Base-by-base conservation (phyloP, 2,113 vertebrate genomes). In the Pachypanchax playfairii region DNA sequence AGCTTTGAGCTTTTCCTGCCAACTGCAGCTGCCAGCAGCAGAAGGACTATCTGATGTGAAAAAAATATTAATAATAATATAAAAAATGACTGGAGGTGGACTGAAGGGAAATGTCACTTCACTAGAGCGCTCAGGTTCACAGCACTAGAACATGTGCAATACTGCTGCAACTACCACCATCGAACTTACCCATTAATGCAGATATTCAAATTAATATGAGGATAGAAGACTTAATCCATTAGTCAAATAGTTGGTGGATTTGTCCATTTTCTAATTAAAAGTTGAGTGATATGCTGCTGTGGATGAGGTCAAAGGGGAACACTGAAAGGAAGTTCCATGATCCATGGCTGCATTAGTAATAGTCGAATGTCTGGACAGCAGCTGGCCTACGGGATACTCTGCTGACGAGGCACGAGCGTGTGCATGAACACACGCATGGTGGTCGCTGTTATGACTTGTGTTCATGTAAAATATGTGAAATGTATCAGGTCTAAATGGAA, bases 151-250 rank as follows among this genome's bases (percentile, higher is more conserved):
- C 53, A 55, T 42, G 55, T 70, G 71, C 48, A 62, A 73, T 66
- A 70, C 47, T 57, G 46, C 70, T 70, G 64, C 49, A 69, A 56
- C 47, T 79, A 71, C 58, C 31, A 4, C 65, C 80, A 67, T 89
- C 57, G 73, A 73, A 84, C 81, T 21, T 69, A 66, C 76, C 78
- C 83, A 81, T 85, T 75, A 72, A 75, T 84, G 75, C 39, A 11
- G 67, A 84, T 62, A n/a, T 63, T 78, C 41, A 52, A 77, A 86
- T 81, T 82, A 90, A 86, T 85, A 79, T 63, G 73, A 73, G 81
- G 81, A 90, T 83, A 67, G 76, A 85, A 73, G 62, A 52, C 26
- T 41, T 44, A 7, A 14, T 31, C 31, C 66, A 58, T 28, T 11
- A 28, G 26, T 59, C 77, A 61, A 65, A 52, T 21, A 22, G 44